These are phyloP conservation scores for Rutpela maculata DNA, from an alignment of 2,888 invertebrate genomes.

Conservation along the genomic window DNA sequence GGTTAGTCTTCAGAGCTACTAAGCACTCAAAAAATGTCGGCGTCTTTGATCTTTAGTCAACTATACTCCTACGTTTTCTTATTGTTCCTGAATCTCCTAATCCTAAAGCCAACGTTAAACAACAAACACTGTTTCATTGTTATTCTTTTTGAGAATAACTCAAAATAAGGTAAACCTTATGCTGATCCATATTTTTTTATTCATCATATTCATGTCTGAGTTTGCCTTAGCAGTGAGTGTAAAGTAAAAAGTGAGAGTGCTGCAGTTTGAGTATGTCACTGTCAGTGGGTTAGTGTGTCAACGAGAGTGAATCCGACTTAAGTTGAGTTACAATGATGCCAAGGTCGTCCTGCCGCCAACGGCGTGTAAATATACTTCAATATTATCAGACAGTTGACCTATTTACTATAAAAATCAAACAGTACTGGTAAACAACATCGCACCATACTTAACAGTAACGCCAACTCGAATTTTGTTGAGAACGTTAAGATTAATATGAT, in stretches of 20 bases:
- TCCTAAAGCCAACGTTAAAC: too few species aligned
- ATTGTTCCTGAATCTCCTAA: too few species aligned
- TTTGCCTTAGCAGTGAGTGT: slow-evolving; percentile 25
- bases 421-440: slow-evolving; percentile 36
- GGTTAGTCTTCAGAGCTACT: too few species aligned
- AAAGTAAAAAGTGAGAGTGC: slow-evolving; percentile 46
- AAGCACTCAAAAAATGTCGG: too few species aligned
- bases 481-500: background rate
- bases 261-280: slow-evolving; percentile 61
- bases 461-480: slow-evolving; percentile 12
- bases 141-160: background rate
- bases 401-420: slow-evolving; percentile 52
- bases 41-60: too few species aligned
- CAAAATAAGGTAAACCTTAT: background rate
- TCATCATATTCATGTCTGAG: background rate
- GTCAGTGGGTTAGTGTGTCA: slow-evolving; percentile 70
- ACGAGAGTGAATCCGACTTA: slow-evolving; percentile 69
- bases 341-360: slow-evolving; percentile 56
- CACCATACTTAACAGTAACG: background rate
- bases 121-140: too few species aligned
- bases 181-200: background rate
- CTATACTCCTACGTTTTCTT: too few species aligned
- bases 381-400: slow-evolving; percentile 60
- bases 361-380: slow-evolving; percentile 57
- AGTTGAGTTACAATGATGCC: slow-evolving; percentile 57